Conservation (phyloP, 1,140 invertebrate genomes). For the Acromyrmex charruanus region DNA sequence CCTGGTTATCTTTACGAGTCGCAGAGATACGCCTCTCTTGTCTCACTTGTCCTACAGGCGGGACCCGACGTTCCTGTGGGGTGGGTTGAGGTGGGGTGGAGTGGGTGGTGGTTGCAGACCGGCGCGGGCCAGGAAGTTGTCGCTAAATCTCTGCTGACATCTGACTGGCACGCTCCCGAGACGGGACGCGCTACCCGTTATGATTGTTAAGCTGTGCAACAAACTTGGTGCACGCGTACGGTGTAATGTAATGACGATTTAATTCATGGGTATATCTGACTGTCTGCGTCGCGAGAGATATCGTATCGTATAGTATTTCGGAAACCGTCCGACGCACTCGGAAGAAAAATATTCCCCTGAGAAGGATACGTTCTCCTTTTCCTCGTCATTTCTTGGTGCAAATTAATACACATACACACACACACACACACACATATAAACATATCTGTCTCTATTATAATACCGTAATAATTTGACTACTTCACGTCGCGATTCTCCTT, state of each 20-base stretch:
- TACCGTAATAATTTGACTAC: background rate
- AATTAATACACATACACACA: too few species aligned
- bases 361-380: background rate
- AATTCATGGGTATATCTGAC: background rate
- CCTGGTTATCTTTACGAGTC: constrained; percentile 84
- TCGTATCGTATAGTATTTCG: background rate
- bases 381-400: background rate
- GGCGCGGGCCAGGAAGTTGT: constrained; percentile 80
- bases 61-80: constrained; percentile 4
- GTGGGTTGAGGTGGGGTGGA: constrained; percentile 2
- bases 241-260: constrained; percentile 22
- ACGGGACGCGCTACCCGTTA: constrained; percentile 65
- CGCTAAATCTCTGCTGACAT: constrained; percentile 83
- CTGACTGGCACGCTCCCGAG: constrained; percentile 66
- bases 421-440: too few species aligned
- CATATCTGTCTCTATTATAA: too few species aligned
- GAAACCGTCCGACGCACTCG: background rate
- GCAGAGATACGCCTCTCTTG: constrained; percentile 81
- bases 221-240: constrained; percentile 50
- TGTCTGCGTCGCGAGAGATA: background rate
- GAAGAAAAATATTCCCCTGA: background rate
- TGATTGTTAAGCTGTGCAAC: constrained; percentile 69
- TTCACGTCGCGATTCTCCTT: background rate
- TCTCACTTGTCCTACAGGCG: constrained; percentile 64
- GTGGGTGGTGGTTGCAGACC: constrained; percentile 22